These are phyloP conservation scores for Vidua chalybeata DNA, from an alignment of 2,113 vertebrate genomes.

Conservation along the genomic window DNA sequence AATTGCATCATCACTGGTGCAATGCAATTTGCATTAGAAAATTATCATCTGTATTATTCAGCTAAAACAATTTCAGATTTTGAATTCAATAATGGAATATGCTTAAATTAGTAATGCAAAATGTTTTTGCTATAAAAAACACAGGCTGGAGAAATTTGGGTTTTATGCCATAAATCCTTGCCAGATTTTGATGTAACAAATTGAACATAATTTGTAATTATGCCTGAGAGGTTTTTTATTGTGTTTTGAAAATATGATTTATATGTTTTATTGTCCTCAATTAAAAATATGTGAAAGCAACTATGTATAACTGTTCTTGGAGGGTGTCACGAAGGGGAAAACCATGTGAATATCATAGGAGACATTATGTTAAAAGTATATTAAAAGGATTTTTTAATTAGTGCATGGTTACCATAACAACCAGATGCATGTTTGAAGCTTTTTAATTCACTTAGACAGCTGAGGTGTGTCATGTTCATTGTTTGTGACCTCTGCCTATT, in stretches of 20 bases:
- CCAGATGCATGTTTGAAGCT: neutral
- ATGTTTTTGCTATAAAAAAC: neutral
- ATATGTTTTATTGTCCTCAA: neutral
- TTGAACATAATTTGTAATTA: neutral
- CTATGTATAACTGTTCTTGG: neutral
- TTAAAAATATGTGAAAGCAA: neutral
- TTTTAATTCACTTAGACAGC: neutral
- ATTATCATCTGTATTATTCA: neutral
- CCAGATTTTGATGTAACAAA: neutral
- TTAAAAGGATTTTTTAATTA: conserved; percentile 35
- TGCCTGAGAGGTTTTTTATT: neutral
- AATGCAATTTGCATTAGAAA: neutral
- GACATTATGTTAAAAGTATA: neutral
- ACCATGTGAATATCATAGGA: neutral
- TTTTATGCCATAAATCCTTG: neutral
- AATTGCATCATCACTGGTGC: neutral
- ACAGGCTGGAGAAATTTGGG: neutral
- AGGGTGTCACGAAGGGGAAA: neutral
- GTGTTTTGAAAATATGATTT: neutral
- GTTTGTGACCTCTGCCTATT: neutral
- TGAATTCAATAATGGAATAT: neutral
- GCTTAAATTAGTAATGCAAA: neutral
- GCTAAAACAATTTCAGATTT: neutral
- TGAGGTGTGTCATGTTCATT: neutral
- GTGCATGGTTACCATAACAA: conserved; percentile 35